Evolutionary conservation across 2,888 invertebrate species (phyloP).

Genomic region (Criorhina ranunculi): DNA sequence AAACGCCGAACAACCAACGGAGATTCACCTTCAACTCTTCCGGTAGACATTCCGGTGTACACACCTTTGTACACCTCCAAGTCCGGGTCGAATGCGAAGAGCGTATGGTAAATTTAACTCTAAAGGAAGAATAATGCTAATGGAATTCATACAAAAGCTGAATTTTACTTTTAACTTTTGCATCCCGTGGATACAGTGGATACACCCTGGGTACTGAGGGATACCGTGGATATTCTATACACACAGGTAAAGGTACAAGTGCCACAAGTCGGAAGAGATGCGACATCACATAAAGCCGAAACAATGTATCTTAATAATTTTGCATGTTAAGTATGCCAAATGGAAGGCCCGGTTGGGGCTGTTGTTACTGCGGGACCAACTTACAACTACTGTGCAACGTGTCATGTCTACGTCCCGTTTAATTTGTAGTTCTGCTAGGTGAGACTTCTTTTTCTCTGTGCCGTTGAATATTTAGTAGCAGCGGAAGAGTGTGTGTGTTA

Average conservation of each 20-base stretch:
- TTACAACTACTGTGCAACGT: background rate
- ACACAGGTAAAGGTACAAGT: background rate
- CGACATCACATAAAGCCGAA: slow-evolving; percentile 41
- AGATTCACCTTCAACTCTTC: slow-evolving; percentile 25
- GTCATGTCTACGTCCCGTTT: slow-evolving; percentile 3
- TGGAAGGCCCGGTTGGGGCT: slow-evolving; percentile 10
- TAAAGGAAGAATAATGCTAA: slow-evolving; percentile 52
- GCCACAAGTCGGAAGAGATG: slow-evolving; percentile 29
- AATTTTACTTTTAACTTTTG: slow-evolving; percentile 61
- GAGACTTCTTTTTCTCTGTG: background rate
- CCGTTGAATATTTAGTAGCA: slow-evolving; percentile 27
- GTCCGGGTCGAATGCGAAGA: background rate
- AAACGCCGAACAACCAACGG: no score
- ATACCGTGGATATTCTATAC: no score
- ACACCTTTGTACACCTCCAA: background rate
- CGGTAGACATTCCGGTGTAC: slow-evolving; percentile 8
- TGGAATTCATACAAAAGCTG: slow-evolving; percentile 58
- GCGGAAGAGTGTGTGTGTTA: background rate
- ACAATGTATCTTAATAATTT: slow-evolving; percentile 58
- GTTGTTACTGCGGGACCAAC: slow-evolving; percentile 7
- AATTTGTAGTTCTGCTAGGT: slow-evolving; percentile 7
- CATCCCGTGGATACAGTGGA: slow-evolving; percentile 28
- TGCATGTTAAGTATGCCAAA: slow-evolving; percentile 51
- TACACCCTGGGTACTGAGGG: no score
- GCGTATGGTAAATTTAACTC: slow-evolving; percentile 37